These are phyloP conservation scores for Sympetrum striolatum DNA, from an alignment of 2,888 invertebrate species.

Conservation along the genomic window DNA sequence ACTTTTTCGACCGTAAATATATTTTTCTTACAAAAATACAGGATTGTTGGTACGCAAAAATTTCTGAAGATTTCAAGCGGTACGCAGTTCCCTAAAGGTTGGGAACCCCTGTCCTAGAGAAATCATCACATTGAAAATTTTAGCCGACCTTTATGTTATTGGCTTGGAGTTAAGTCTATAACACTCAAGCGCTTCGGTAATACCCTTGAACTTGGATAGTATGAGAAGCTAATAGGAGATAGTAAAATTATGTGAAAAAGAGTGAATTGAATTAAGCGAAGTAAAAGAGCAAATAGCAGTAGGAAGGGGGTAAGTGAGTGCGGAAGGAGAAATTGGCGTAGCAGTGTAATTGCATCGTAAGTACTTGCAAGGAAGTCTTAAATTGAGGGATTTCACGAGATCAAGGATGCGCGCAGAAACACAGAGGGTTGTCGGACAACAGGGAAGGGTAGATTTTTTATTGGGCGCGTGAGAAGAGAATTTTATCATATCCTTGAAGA, in stretches of 20 bases:
- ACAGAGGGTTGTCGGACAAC: not conserved
- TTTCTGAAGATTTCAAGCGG: too few species aligned
- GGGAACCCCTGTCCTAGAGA: too few species aligned
- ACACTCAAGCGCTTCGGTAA: too few species aligned
- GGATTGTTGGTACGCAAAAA: too few species aligned
- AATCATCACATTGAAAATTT: too few species aligned
- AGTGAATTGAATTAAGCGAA: not conserved
- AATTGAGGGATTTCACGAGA: constrained; percentile 27
- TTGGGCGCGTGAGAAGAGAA: not conserved
- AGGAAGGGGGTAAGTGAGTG: not conserved
- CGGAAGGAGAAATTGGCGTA: not conserved
- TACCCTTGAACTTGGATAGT: not conserved
- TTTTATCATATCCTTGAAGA: not conserved
- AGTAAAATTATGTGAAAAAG: not conserved
- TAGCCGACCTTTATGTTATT: too few species aligned
- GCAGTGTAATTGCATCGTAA: constrained; percentile 9
- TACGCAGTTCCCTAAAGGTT: too few species aligned
- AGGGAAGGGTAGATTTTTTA: not conserved
- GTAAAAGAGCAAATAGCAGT: not conserved
- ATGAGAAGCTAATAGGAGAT: not conserved
- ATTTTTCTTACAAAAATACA: too few species aligned
- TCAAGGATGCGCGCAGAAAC: not conserved
- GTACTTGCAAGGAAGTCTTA: not conserved
- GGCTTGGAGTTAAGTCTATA: too few species aligned
- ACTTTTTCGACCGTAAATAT: too few species aligned